Evolutionary conservation across 2,888 invertebrate species (phyloP), one percentile per base, ranked within the genome.

Genomic region (Geotrupes spiniger): DNA sequence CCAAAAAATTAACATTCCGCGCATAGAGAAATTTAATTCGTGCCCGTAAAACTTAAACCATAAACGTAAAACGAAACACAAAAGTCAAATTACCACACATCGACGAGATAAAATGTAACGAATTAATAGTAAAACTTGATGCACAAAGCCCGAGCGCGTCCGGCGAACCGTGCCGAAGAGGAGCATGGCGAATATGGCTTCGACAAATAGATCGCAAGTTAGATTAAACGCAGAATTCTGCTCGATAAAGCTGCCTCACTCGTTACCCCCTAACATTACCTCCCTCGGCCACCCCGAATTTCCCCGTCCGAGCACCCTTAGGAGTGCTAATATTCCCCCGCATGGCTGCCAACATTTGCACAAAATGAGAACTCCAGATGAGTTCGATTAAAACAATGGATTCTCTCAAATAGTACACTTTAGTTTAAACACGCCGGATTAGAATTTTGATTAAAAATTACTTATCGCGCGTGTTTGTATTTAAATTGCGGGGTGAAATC

Each of bases 361-460:
- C 71, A 68, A 70, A 71, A 72, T 70, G 71, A 70, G 71, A 70
- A 68, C 69, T 67, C 65, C 69, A 71, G 71, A 72, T 71, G 72
- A 71, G 70, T 72, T 71, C 71, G 70, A 72, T 72, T 73, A 71
- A 73, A 72, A 73, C 71, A 71, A 72, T 71, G 71, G 68, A 68
- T 51, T 57, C 57, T 54, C 52, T 50, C 56, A 56, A 57, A 61
- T 61, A 60, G 57, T 61, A 55, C 55, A 58, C 54, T 57, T 56
- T 56, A 57, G 53, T 46, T 57, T 58, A 56, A 58, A 59, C 54
- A 56, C 54, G 54, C 57, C 52, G 51, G 51, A 55, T 55, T 55
- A 51, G 48, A 42, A 49, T 49, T 49, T 42, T 41, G 44, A 51
- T 51, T 51, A 50, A 44, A 44, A 42, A 33, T 44, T 46, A 36